These are phyloP conservation scores for Zosterops japonicus DNA, from an alignment of 2,113 vertebrate genomes.

Conservation along the genomic window DNA sequence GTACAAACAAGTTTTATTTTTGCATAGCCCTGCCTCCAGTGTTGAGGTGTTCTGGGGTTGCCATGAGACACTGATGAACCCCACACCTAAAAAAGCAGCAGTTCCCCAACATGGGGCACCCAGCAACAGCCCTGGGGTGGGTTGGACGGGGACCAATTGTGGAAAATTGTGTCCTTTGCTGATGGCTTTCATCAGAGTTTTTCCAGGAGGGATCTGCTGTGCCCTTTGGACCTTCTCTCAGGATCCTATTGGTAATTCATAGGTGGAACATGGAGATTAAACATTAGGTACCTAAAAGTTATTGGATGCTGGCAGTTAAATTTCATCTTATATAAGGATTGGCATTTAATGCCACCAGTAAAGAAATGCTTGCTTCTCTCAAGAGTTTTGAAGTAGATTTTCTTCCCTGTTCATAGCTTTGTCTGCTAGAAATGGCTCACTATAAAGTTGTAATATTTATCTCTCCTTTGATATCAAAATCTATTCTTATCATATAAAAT, in stretches of 20 bases:
- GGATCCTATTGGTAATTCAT: not conserved
- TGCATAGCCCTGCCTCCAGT: fast-evolving
- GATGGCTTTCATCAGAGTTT: not conserved
- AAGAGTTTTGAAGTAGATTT: not conserved
- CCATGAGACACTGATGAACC: not conserved
- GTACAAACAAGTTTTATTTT: not conserved
- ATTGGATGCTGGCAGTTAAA: not conserved
- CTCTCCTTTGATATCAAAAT: not conserved
- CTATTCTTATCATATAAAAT: not conserved
- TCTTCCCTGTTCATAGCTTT: not conserved
- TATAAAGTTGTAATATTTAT: not conserved
- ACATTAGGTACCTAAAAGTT: not conserved
- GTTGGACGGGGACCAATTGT: not conserved
- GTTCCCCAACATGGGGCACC: not conserved
- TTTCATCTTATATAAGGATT: not conserved
- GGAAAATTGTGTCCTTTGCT: not conserved
- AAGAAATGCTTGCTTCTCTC: not conserved
- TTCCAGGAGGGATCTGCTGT: not conserved
- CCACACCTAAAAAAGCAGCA: not conserved
- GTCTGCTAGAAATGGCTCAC: not conserved
- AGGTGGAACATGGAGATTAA: not conserved
- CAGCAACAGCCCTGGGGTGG: not conserved
- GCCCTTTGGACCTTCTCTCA: not conserved
- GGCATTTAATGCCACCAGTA: not conserved
- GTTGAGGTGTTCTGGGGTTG: not conserved